Conservation (phyloP, 2,888 invertebrate genomes). For the Cephus nigrinus region DNA sequence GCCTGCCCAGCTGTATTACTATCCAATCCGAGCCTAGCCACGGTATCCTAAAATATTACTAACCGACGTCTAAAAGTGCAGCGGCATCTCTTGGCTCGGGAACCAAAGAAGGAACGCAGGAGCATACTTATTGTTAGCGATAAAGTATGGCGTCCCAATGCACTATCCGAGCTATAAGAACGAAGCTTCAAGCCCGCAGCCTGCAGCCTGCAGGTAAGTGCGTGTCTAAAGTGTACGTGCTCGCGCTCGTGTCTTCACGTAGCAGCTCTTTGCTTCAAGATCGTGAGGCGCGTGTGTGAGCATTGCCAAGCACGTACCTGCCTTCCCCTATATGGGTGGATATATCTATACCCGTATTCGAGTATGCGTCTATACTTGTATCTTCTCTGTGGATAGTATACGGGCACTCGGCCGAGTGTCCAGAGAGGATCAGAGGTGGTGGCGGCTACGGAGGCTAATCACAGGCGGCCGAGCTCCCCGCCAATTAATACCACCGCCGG, state of each 20-base stretch:
- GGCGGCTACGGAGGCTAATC: slow-evolving; percentile 52
- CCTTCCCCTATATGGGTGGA: too few species aligned
- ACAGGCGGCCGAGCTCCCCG: slow-evolving; percentile 55
- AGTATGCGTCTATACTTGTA: too few species aligned
- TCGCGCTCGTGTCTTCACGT: not conserved
- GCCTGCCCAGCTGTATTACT: slow-evolving; percentile 59
- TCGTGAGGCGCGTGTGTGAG: too few species aligned
- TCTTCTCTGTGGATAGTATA: too few species aligned
- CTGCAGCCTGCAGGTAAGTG: too few species aligned
- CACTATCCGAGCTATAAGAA: not conserved
- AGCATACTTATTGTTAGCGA: not conserved
- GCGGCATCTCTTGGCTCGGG: too few species aligned
- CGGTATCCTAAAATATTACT: slow-evolving; percentile 9
- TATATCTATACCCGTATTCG: too few species aligned
- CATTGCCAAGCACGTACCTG: too few species aligned
- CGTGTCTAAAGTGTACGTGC: not conserved
- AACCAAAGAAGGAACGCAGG: not conserved
- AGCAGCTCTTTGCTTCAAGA: too few species aligned
- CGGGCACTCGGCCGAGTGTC: too few species aligned
- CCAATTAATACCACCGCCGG: slow-evolving; percentile 62
- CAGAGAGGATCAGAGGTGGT: slow-evolving; percentile 37
- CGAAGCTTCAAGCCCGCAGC: too few species aligned
- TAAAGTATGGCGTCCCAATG: slow-evolving; percentile 4
- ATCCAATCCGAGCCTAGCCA: slow-evolving; percentile 34
- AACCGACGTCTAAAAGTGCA: not conserved